These are phyloP conservation scores for Candidula unifasciata DNA, from an alignment of 2,888 invertebrate species.

Conservation along the genomic window DNA sequence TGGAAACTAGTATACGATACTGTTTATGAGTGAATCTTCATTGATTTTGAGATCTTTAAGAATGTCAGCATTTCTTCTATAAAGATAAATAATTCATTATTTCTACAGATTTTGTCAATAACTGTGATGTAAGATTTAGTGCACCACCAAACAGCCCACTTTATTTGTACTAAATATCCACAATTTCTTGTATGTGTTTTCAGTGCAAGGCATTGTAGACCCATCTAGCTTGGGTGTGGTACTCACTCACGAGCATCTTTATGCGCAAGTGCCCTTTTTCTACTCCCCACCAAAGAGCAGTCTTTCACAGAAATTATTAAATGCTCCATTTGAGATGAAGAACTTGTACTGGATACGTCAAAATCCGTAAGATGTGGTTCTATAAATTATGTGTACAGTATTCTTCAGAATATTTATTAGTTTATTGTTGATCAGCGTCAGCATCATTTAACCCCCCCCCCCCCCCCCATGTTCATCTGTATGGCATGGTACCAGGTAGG, in stretches of 20 bases:
- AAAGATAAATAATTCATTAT: not conserved
- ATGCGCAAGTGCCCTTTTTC: conserved; percentile 57
- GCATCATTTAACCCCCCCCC: too few relatives aligned
- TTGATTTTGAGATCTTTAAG: too few relatives aligned
- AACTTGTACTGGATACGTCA: conserved; percentile 69
- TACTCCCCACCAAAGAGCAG: conserved; percentile 52
- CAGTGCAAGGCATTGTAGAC: conserved; percentile 66
- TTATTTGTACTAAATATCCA: too few relatives aligned
- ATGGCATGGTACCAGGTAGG: too few relatives aligned
- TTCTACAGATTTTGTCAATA: too few relatives aligned
- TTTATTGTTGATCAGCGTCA: too few relatives aligned
- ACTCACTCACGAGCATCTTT: conserved; percentile 70
- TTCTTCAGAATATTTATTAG: not conserved
- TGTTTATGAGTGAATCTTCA: too few relatives aligned
- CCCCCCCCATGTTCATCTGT: too few relatives aligned
- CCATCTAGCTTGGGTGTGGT: conserved; percentile 62
- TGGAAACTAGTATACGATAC: too few relatives aligned
- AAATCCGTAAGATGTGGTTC: conserved; percentile 63
- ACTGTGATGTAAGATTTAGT: too few relatives aligned
- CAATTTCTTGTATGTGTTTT: conserved; percentile 4
- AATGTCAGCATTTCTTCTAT: too few relatives aligned
- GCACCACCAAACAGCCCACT: too few relatives aligned
- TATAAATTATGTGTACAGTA: not conserved
- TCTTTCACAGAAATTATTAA: conserved; percentile 47
- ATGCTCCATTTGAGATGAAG: conserved; percentile 58